Evolutionary conservation across 1,140 invertebrate species (phyloP).

Genomic region (Bombus picipes): DNA sequence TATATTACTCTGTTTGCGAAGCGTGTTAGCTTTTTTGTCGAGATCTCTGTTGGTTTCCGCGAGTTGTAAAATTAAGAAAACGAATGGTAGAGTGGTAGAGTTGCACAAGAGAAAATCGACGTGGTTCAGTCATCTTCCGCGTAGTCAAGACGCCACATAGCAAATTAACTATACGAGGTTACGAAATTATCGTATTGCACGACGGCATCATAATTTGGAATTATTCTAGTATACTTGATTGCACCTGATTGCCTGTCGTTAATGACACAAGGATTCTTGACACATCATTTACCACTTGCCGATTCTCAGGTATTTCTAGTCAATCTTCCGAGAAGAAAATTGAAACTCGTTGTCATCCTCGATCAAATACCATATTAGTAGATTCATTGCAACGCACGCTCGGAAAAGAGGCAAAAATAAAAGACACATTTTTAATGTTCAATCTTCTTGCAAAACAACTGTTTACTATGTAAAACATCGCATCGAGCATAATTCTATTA

Average conservation of each 20-base stretch:
- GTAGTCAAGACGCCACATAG: neutral
- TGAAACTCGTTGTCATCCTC: neutral
- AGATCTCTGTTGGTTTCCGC: neutral
- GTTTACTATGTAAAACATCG: neutral
- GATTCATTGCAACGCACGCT: neutral
- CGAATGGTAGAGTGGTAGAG: neutral
- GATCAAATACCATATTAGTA: neutral
- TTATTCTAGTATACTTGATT: neutral
- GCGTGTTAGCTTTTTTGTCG: neutral
- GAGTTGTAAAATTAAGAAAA: neutral
- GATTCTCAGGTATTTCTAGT: neutral
- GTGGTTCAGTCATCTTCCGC: neutral
- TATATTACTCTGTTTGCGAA: neutral
- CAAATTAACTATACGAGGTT: neutral
- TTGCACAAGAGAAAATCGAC: neutral
- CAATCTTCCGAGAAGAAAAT: neutral
- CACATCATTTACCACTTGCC: neutral
- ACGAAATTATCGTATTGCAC: neutral
- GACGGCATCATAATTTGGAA: neutral
- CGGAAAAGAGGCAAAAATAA: neutral
- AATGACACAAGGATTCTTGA: neutral
- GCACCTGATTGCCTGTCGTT: neutral
- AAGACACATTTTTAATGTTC: neutral
- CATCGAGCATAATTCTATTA: neutral
- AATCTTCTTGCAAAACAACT: neutral